Evolutionary conservation across 2,888 invertebrate species (phyloP), one percentile per base, ranked within the genome.

Genomic region (Iselma pallidipennis): DNA sequence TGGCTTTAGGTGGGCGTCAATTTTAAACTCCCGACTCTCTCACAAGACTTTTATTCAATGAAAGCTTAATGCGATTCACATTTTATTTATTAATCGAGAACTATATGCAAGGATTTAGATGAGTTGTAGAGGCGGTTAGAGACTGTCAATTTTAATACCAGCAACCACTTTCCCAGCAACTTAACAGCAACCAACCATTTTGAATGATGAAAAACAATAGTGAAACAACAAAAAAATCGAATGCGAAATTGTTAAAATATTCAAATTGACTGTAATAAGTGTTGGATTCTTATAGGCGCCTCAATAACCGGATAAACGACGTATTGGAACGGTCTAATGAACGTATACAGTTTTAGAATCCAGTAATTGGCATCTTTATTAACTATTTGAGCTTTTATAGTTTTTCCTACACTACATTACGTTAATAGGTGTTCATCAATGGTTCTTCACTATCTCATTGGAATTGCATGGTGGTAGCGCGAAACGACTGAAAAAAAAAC

Each of bases 301-400:
- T 55, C 29, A 19, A 51, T 62, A 64, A 66, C 54, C 61, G 64
- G 57, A 64, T 61, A 64, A 64, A 64, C 57, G 61, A 60, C 66
- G 55, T 9, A 4, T 28, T 28, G 1, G 28, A 28, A 4, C 3
- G 45, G 53, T 61, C 59, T 72, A 70, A 69, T 69, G 70, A 70
- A 70, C 66, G 69, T 63, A 61, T 65, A 63, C 16, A 33, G 19
- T 21, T 64, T 67, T 66, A 64, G 67, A 66, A 67, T 66, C 58
- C 63, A 62, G 68, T 71, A 72, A 72, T 68, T 69, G 71, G 68
- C 68, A 65, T 54, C 63, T 65, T 68, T 68, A 68, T 68, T 50
- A n/a, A 65, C 65, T 62, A 61, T 53, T 55, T 55, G 66, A 50
- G 58, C 66, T 59, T 45, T 64, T 66, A 68, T 56, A 59, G 63